A percentile compares a stretch with the other conserved stretches of the same genome.
Evolutionary conservation across 1,140 invertebrate species (phyloP).

Genomic region (Drosophila rhopaloa): DNA sequence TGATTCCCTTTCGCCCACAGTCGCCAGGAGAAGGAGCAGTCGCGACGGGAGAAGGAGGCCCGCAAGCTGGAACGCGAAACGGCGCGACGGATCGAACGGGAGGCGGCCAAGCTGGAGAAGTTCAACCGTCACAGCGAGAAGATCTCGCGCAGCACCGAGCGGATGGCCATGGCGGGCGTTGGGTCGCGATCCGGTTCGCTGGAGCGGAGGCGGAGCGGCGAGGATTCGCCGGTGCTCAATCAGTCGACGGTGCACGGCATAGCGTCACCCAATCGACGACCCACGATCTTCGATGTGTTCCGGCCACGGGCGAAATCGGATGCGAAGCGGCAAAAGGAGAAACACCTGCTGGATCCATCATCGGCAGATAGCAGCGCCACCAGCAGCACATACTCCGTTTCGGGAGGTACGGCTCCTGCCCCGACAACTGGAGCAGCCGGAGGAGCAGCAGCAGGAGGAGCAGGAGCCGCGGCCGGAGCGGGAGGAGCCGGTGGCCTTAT

Average conservation of each 20-base stretch:
- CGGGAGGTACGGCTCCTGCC: constrained; percentile 46
- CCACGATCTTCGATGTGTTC: constrained; percentile 93
- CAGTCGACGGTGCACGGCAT: constrained; percentile 85
- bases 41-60: constrained; percentile 79
- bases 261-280: constrained; percentile 89
- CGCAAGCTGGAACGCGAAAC: constrained; percentile 80
- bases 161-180: constrained; percentile 63
- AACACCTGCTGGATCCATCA: constrained; percentile 65
- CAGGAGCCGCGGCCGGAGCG: constrained; percentile 63
- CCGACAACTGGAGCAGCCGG: constrained; percentile 45
- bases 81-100: constrained; percentile 73
- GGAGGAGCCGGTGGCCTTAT: constrained; percentile 87
- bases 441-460: constrained; percentile 69
- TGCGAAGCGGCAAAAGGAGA: constrained; percentile 87
- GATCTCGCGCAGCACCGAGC: constrained; percentile 83
- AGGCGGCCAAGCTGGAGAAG: constrained; percentile 82
- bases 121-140: constrained; percentile 82
- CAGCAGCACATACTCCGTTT: constrained; percentile 80
- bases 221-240: constrained; percentile 85
- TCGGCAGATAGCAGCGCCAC: constrained; percentile 84
- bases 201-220: constrained; percentile 87
- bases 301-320: constrained; percentile 92
- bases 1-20: constrained; percentile 17
- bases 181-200: constrained; percentile 77
- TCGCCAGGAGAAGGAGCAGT: constrained; percentile 79